Base-by-base conservation (phyloP, 2,113 vertebrate species). In the Astatoreochromis straeleni region DNA sequence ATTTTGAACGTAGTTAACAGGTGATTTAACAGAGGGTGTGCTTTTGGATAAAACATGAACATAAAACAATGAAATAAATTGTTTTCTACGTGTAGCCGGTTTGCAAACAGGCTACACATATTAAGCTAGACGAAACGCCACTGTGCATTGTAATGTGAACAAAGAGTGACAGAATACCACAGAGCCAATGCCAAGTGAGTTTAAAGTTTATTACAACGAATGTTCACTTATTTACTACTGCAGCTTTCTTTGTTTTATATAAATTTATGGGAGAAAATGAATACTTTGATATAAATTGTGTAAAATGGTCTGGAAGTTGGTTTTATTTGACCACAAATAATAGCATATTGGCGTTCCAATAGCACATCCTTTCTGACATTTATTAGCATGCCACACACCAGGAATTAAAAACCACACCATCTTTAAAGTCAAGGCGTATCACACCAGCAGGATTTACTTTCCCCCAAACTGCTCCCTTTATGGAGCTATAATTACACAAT, bases 381-480 rank as follows among this genome's bases (percentile, higher is more conserved):
- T 92, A 89, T 88, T 80, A 87, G 68, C 21, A 3, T 2, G 14
- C 92, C 90, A 93, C 90, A 94, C 88, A 93, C 83, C 58, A 85
- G 78, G 87, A 90, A 87, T 89, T 92, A 85, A 87, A 94, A 88
- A 91, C 88, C 82, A 5, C 90, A 82, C 17, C 42, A 38, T 89
- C 58, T 93, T 93, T 93, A 94, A 91, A 94, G 86, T 87, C 81
- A 93, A 83, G 75, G 84, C 80, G 65, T 87, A 85, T 89, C 91
- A 29, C 29, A 82, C 83, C 88, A 63, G 40, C 82, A 42, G 47
- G 47, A 87, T 93, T 91, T 88, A 85, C 63, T 87, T 92, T 87
- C 33, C 90, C 85, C 86, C 63, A 42, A 51, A 85, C 83, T 49
- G 24, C 83, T 88, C 63, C 80, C 35, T 89, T 92, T 33, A 90